Evolutionary conservation across 2,797 vertebrate genomes (phyloP).

Genomic region (Potorous gilbertii): DNA sequence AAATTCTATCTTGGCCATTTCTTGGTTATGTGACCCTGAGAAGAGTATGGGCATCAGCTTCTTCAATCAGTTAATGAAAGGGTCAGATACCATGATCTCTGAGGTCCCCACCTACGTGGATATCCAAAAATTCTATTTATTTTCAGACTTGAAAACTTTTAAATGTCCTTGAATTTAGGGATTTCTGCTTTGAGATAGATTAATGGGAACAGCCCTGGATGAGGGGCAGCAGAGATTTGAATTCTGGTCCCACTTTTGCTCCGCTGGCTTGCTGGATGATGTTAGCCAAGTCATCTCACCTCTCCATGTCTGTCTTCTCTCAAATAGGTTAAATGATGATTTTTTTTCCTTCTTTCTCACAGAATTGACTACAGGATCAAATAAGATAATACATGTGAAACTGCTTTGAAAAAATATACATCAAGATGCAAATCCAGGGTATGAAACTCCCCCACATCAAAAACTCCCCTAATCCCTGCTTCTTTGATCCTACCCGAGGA

Average conservation of each 20-base stretch:
- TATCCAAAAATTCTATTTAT: background rate
- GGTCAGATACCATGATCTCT: background rate
- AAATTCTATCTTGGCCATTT: background rate
- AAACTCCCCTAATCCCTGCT: background rate
- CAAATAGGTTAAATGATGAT: background rate
- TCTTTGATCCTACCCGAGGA: background rate
- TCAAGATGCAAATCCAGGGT: constrained; percentile 2
- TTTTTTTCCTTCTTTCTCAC: background rate
- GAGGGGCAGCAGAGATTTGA: background rate
- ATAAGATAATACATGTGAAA: background rate
- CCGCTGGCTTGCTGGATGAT: background rate
- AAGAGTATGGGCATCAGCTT: background rate
- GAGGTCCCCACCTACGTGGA: background rate
- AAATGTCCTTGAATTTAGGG: constrained; percentile 14
- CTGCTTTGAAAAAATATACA: background rate
- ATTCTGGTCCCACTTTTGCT: background rate
- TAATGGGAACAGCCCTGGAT: background rate
- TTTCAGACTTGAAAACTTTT: background rate
- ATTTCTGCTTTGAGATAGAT: background rate
- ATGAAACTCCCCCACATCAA: constrained; percentile 1
- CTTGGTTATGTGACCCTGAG: background rate
- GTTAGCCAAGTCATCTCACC: background rate
- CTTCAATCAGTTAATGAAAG: background rate
- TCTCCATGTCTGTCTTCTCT: background rate
- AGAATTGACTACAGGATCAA: background rate